These are phyloP conservation scores for Dendrophyllia cribrosa DNA, from an alignment of 64 coral and sea anemone species.

Conservation along the genomic window DNA sequence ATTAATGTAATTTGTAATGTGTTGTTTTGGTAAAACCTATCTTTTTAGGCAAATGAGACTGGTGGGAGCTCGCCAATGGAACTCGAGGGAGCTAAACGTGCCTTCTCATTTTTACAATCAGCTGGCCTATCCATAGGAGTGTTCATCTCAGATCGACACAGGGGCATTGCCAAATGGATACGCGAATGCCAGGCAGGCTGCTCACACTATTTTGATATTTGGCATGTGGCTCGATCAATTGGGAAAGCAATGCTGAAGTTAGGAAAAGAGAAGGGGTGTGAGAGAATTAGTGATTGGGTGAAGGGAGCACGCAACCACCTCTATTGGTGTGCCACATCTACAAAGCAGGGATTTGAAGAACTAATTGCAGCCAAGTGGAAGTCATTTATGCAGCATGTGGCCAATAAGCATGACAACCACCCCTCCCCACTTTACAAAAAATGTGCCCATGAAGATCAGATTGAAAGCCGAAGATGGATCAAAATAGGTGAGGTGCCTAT, in stretches of 20 bases:
- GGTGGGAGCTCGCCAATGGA: conserved; percentile 1
- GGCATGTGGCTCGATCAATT: conserved; percentile 55
- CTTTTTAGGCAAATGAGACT: conserved; percentile 43
- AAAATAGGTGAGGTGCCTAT: neutral
- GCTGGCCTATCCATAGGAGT: neutral
- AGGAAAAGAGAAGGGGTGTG: conserved; percentile 52
- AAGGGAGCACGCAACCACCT: conserved; percentile 39
- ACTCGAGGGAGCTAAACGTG: neutral
- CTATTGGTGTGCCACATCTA: conserved; percentile 47
- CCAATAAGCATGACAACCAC: conserved; percentile 34
- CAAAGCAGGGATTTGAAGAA: conserved; percentile 2
- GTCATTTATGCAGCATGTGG: conserved; percentile 39
- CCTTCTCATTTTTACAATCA: too few relatives aligned
- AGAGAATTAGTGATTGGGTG: conserved; percentile 17
- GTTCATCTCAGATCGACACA: conserved; percentile 60
- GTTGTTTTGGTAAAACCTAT: too few relatives aligned
- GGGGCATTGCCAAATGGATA: conserved; percentile 67
- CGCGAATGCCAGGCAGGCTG: neutral
- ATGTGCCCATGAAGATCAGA: conserved; percentile 13
- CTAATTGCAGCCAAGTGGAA: conserved; percentile 38
- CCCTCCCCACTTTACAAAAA: conserved; percentile 13
- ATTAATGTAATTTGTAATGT: too few relatives aligned
- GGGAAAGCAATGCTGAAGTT: conserved; percentile 9
- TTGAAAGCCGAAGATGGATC: conserved; percentile 28
- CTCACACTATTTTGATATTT: conserved; percentile 62